Base-by-base conservation (phyloP, 2,113 vertebrate genomes). In the Pholis gunnellus region DNA sequence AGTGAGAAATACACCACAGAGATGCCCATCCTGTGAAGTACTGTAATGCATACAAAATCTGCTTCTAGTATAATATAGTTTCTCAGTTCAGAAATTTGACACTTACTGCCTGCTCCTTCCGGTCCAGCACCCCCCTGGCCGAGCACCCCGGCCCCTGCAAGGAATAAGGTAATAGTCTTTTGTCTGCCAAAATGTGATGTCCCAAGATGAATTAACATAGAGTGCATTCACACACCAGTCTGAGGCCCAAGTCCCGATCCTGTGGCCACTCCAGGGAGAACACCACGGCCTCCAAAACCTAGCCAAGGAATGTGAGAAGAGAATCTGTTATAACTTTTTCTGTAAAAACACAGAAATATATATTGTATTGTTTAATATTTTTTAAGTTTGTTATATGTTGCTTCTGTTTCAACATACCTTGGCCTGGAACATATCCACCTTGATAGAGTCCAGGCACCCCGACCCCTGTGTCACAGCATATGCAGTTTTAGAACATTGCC, bases 391-490 rank as follows among this genome's bases (percentile, higher is more conserved):
- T 11, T 36, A 31, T 36, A 27, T 59, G 5, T 65, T 27, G 34
- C 2, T 31, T 54, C 6, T 71, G 17, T 61, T 50, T 27, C 20
- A 71, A 66, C 72, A 75, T 63, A 92, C 94, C 93, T 90, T 92
- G 91, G 31, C 91, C 85, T 61, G 92, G 94, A 17, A 92, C 82
- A 65, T 86, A 91, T 86, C 94, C 92, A 70, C 94, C 94, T 84
- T 94, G 94, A 81, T 94, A 93, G 18, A 93, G 91, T 81, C 94
- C 94, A 57, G 94, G 93, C 20, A 94, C 71, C 2, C 92, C 93
- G n/a, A 94, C 71, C 9, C 94, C 94, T 94, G 72, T 18, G 73
- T 75, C 38, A 81, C 40, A 75, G 11, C 27, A 83, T 5, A 72
- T 0, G 2, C 5, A 78, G 1, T n/a, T 63, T 74, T 18, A 78